Evolutionary conservation across 2,888 invertebrate genomes (phyloP).

Genomic region (Cerastis leucographa): DNA sequence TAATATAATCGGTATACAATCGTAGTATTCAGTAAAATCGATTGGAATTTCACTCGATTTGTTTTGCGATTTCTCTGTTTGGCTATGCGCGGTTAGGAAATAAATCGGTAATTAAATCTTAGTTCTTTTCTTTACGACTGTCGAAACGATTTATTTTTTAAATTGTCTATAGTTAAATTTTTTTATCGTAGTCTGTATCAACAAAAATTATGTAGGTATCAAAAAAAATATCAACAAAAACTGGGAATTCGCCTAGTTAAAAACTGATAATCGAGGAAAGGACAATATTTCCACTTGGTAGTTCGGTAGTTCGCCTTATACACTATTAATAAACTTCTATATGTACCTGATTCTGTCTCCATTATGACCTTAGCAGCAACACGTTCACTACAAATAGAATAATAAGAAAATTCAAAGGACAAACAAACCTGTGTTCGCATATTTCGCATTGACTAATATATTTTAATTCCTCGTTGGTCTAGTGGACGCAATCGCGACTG

Average conservation of each 20-base stretch:
- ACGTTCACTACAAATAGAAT: constrained; percentile 27
- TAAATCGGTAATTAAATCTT: constrained; percentile 12
- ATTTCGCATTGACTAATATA: not conserved
- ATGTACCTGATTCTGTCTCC: not conserved
- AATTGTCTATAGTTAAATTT: not conserved
- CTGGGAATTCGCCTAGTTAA: not conserved
- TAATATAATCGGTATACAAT: constrained; percentile 72
- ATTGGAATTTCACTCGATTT: constrained; percentile 80
- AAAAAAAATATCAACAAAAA: no score
- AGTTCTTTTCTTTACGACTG: not conserved
- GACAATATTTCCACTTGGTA: not conserved
- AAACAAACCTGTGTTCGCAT: not conserved
- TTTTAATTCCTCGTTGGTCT: no score
- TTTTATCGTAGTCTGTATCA: no score
- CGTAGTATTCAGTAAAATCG: constrained; percentile 70
- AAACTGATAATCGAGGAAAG: not conserved
- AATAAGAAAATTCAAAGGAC: constrained; percentile 12
- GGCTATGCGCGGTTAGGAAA: constrained; percentile 39
- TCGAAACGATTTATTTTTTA: not conserved
- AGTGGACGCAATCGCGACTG: no score
- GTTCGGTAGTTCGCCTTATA: not conserved
- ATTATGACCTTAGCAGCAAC: constrained; percentile 36
- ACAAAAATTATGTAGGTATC: no score
- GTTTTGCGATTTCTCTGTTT: constrained; percentile 74
- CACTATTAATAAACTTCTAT: constrained; percentile 7